Base-by-base conservation (phyloP, 2,797 vertebrate genomes). In the Sebastes melanostomus region DNA sequence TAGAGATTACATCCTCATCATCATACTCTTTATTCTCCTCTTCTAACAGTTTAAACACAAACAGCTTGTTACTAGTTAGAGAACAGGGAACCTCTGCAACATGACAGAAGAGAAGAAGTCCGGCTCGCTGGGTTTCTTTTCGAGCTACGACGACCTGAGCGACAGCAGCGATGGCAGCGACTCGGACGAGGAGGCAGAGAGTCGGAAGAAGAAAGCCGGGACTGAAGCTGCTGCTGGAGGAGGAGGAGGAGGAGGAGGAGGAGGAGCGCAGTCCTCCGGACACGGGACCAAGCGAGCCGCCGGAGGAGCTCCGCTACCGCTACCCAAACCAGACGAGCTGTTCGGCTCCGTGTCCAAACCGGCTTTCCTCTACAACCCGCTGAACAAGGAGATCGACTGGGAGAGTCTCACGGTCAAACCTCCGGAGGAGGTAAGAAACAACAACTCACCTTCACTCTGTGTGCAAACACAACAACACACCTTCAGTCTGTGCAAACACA, bases 331-430 rank as follows among this genome's bases (percentile, higher is more conserved):
- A 0, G 97, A 98, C 62, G 97, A 98, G 61, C 96, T 98, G 22
- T 98, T 99, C 92, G 92, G 95, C 24, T 96, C 96, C 24, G 97
- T 98, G 79, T 95, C 95, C 71, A 97, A 96, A 42, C 98, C 98
- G 0, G 89, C 98, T 4, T 99, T 99, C 32, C 96, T 99, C 50
- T 97, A 97, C 81, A 98, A 98, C 63, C 98, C 98, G 0, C 94
- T 97, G 24, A 97, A 97, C 78, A 97, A 97, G 83, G 92, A 97
- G 90, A 98, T 99, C 68, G 97, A 99, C 93, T 99, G 98, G 98
- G 97, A 98, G 76, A 96, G 95, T 46, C 96, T 97, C 67, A 93
- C 96, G 3, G 94, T 98, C 55, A 96, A 97, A 89, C 95, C 97
- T 1, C 98, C 98, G 0, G 97, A 98, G 82, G 98, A 99, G 97